Evolutionary conservation across 1,140 invertebrate species (phyloP), one percentile per base, ranked within the genome.

Genomic region (Platyscapa corneri): DNA sequence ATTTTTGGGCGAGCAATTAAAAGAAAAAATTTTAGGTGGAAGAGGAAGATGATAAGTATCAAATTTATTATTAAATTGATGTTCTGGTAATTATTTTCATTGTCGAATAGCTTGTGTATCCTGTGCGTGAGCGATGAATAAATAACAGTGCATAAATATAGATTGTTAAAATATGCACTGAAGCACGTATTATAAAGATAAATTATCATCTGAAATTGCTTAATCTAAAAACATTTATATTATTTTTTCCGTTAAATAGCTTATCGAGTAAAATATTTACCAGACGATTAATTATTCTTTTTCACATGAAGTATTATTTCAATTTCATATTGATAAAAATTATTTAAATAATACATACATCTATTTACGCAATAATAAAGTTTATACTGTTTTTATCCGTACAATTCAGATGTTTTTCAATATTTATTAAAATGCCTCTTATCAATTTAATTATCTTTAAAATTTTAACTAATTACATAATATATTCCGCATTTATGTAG

Each of bases 81-180:
- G 18, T 2, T 37, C 20, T 70, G 16, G 34, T 75, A 42, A 46
- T 46, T 6, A 18, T 3, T 30, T 75, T n/a, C 30, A 75, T 30
- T 14, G 12, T 75, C 20, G 27, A 75, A 37, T 49, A 46, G 42
- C 39, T 75, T 75, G 12, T 46, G 10, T 32, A 46, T 49, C 27
- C 16, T 74, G 3, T 30, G 23, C 39, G 72, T 46, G 39, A 46
- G 20, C 14, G 72, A 46, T 7, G 70, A 49, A 49, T 30, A 75
- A 75, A 75, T 75, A 75, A 42, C 16, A 75, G 72, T 75, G 39
- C 27, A n/a, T 46, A 75, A 75, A 49, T 30, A 30, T 46, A 30
- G 72, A 75, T 46, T 70, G 18, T 70, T 20, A 70, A 70, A 37
- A 39, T 34, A 37, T 37, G 67, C 27, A 30, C 5, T 49, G 39